A percentile compares a stretch with the other conserved stretches of the same genome.
phyloP scores from a whole-genome alignment of 1,140 invertebrate genomes.

The Dendroctonus valens region DNA sequence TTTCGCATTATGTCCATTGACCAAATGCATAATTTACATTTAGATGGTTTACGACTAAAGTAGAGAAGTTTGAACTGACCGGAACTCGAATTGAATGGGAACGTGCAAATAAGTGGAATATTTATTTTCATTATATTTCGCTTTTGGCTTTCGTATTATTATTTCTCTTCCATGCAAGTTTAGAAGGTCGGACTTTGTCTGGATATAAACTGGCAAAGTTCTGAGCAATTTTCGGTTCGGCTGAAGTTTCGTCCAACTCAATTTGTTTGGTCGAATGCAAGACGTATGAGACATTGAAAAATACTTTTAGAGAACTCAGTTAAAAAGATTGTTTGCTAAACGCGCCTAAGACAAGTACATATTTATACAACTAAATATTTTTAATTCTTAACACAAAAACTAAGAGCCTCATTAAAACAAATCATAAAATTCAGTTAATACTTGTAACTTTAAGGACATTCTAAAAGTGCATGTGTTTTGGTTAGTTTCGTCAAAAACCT shows the following conservation, averaged over 20 bases:
- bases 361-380: no score
- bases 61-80: constrained; percentile 30
- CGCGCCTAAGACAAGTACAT: no score
- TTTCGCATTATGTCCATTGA: constrained; percentile 31
- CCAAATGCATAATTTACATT: constrained; percentile 37
- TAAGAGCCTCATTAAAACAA: no score
- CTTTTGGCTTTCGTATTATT: constrained; percentile 25
- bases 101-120: constrained; percentile 37
- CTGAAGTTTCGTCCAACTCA: constrained; percentile 9
- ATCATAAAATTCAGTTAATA: no score
- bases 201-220: constrained; percentile 24
- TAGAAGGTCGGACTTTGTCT: constrained; percentile 20
- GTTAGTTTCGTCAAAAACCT: no score
- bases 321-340: constrained; percentile 8
- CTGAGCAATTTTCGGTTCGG: constrained; percentile 10
- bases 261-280: constrained; percentile 35
- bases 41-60: constrained; percentile 34
- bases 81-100: constrained; percentile 32
- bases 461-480: no score
- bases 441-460: no score
- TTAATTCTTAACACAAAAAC: no score
- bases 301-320: constrained; percentile 41
- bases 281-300: constrained; percentile 38
- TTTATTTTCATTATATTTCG: constrained; percentile 35
- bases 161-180: constrained; percentile 27